phyloP scores from a whole-genome alignment of 2,113 vertebrate genomes.

The Gulo gulo region DNA sequence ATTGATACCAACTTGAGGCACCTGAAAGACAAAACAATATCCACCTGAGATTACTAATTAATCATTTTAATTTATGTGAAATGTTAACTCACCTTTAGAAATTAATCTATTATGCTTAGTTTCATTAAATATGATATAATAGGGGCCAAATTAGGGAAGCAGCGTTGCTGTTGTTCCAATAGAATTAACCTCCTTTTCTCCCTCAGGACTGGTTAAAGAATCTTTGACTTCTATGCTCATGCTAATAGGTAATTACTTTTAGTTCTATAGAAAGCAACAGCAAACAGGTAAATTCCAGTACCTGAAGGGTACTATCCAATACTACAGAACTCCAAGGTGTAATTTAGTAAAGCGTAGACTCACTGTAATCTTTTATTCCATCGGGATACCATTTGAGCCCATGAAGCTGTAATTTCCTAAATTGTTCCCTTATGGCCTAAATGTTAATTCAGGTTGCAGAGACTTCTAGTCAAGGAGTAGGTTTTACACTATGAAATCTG shows the following conservation, averaged over 20 bases:
- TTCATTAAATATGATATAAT: conserved; percentile 14
- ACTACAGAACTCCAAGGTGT: background rate
- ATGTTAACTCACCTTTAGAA: conserved; percentile 26
- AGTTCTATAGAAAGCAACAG: conserved; percentile 19
- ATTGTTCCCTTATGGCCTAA: conserved; percentile 53
- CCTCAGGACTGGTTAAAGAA: conserved; percentile 43
- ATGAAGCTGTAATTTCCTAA: conserved; percentile 59
- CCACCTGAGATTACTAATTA: background rate
- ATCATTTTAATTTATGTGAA: background rate
- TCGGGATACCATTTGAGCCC: background rate
- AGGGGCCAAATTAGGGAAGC: background rate
- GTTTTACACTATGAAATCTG: conserved; percentile 50
- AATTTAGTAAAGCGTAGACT: conserved; percentile 55
- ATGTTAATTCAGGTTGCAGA: conserved; percentile 61
- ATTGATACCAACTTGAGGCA: background rate
- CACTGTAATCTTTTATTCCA: conserved; percentile 46
- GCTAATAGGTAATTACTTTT: conserved; percentile 49
- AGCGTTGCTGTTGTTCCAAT: conserved; percentile 19
- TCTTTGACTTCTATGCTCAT: conserved; percentile 28
- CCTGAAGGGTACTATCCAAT: background rate
- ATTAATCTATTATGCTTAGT: conserved; percentile 7
- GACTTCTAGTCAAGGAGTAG: conserved; percentile 44
- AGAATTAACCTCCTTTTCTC: conserved; percentile 7
- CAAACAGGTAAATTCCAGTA: conserved; percentile 37
- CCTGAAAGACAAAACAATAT: background rate